Evolutionary conservation across 2,888 invertebrate species (phyloP).

Genomic region (Omphaloscelis lunosa): DNA sequence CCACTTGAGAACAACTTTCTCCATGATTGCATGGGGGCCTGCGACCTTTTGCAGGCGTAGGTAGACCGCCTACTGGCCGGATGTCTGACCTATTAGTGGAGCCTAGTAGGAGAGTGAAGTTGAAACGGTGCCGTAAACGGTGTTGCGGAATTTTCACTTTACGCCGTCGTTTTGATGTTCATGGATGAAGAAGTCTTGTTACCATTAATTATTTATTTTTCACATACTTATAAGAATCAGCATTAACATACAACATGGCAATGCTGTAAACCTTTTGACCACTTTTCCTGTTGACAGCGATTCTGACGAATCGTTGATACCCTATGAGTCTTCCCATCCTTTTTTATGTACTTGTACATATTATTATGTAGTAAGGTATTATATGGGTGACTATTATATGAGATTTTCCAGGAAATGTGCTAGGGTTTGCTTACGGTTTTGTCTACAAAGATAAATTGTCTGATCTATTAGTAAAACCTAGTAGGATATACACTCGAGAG

Average conservation of each 20-base stretch:
- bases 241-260: too few relatives aligned
- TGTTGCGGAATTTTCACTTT: background rate
- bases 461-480: conserved; percentile 24
- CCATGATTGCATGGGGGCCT: conserved; percentile 56
- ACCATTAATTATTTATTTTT: too few relatives aligned
- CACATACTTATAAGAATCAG: too few relatives aligned
- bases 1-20: conserved; percentile 61
- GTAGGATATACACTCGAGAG: background rate
- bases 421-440: background rate
- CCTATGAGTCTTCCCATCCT: too few relatives aligned
- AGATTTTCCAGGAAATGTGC: background rate
- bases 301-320: too few relatives aligned
- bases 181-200: background rate
- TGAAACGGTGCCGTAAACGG: background rate
- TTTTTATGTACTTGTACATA: too few relatives aligned
- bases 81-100: conserved; percentile 40
- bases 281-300: too few relatives aligned
- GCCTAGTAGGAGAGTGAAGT: background rate
- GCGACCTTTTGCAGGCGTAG: conserved; percentile 51
- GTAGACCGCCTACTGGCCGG: conserved; percentile 53
- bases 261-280: too few relatives aligned
- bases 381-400: too few relatives aligned
- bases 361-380: too few relatives aligned
- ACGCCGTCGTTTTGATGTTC: background rate
- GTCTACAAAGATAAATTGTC: conserved; percentile 7